Evolutionary conservation across 2,797 vertebrate species (phyloP).

Genomic region (Sparus aurata): DNA sequence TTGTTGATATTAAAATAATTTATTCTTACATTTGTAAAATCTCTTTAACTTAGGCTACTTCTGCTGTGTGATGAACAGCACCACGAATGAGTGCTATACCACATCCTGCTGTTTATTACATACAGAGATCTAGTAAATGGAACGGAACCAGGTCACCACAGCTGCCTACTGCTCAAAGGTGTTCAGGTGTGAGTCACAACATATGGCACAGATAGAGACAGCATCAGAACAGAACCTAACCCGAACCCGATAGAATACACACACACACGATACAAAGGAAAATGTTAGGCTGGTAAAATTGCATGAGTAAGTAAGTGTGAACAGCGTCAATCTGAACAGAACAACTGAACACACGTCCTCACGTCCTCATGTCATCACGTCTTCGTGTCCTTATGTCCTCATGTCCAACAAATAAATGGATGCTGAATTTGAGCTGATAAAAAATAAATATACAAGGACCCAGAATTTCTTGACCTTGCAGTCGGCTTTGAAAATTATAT

Average conservation of each 20-base stretch:
- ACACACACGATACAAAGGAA: neutral
- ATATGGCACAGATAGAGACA: neutral
- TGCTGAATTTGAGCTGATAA: neutral
- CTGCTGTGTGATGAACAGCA: neutral
- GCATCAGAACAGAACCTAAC: neutral
- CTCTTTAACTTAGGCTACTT: neutral
- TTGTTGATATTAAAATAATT: neutral
- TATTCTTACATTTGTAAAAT: no score
- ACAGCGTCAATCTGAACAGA: neutral
- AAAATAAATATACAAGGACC: neutral
- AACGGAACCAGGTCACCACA: slow-evolving; percentile 20
- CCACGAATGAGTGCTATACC: slow-evolving; percentile 2
- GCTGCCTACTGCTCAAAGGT: slow-evolving; percentile 9
- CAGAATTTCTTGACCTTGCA: neutral
- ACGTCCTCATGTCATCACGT: no score
- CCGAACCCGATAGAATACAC: no score
- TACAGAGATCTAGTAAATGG: slow-evolving; percentile 1
- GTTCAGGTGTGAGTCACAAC: slow-evolving; percentile 18
- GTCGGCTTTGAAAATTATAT: neutral
- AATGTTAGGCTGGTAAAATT: neutral
- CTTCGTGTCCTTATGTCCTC: neutral
- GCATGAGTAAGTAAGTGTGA: neutral
- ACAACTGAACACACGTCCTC: neutral
- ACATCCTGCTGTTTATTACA: slow-evolving; percentile 25
- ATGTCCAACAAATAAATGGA: neutral